phyloP scores from a whole-genome alignment of 2,888 invertebrate genomes.

The Lomographa bimaculata region DNA sequence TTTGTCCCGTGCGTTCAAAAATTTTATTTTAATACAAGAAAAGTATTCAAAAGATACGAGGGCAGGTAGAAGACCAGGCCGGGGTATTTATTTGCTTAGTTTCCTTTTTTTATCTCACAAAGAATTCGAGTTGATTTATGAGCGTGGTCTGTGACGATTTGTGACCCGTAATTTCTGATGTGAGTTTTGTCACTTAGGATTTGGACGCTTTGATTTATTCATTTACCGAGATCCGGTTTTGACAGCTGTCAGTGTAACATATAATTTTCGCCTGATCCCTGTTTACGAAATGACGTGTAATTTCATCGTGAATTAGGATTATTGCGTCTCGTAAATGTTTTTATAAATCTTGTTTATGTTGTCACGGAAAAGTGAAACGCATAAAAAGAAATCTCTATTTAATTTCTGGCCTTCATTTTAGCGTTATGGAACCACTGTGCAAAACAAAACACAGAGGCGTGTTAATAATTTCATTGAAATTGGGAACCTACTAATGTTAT shows the following conservation, averaged over 20 bases:
- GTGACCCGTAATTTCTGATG: slow-evolving; percentile 80
- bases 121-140: slow-evolving; percentile 79
- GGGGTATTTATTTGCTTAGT: slow-evolving; percentile 81
- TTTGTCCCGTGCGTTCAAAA: slow-evolving; percentile 77
- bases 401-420: too few relatives aligned
- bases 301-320: slow-evolving; percentile 37
- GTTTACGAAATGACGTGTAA: slow-evolving; percentile 37
- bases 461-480: too few relatives aligned
- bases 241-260: slow-evolving; percentile 64
- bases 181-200: slow-evolving; percentile 77
- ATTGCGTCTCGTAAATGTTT: slow-evolving; percentile 7
- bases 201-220: slow-evolving; percentile 73
- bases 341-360: slow-evolving; percentile 4
- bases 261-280: slow-evolving; percentile 53
- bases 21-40: slow-evolving; percentile 82
- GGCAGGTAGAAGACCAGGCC: slow-evolving; percentile 73
- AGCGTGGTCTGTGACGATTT: slow-evolving; percentile 76
- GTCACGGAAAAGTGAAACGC: not conserved
- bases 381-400: too few relatives aligned
- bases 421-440: too few relatives aligned
- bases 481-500: too few relatives aligned
- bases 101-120: slow-evolving; percentile 70
- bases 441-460: too few relatives aligned
- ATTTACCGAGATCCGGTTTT: slow-evolving; percentile 62
- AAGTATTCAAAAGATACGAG: slow-evolving; percentile 79